Conservation (phyloP, 2,113 vertebrate genomes). For the Riparia riparia region DNA sequence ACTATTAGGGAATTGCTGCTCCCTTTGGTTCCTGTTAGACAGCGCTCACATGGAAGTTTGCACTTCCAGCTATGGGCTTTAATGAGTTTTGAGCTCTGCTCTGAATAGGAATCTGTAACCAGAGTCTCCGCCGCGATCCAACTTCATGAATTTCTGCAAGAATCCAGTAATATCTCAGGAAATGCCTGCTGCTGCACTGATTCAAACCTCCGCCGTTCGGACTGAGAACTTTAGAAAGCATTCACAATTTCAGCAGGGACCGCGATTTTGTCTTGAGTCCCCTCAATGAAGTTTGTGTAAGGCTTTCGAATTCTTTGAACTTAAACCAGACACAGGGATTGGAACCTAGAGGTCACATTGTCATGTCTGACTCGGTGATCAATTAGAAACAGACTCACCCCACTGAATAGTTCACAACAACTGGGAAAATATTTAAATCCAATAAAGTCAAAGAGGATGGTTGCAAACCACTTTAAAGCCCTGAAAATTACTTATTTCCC, state of each 20-base stretch:
- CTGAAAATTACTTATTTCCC: slow-evolving; percentile 12
- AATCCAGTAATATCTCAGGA: neutral
- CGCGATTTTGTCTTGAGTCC: neutral
- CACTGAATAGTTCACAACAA: neutral
- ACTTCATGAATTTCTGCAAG: neutral
- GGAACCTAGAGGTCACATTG: neutral
- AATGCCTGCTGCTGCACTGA: neutral
- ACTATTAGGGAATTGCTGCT: neutral
- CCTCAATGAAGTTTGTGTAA: neutral
- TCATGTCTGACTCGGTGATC: neutral
- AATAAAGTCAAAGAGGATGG: neutral
- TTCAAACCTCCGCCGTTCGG: neutral
- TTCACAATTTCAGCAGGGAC: neutral
- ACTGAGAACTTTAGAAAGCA: neutral
- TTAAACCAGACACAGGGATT: neutral
- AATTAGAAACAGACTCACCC: neutral
- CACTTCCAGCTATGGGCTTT: neutral
- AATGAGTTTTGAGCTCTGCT: neutral
- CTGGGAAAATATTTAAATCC: neutral
- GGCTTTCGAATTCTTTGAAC: neutral
- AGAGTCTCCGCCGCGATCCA: neutral
- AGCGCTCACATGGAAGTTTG: neutral
- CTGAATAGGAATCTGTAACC: neutral
- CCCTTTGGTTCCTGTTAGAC: neutral
- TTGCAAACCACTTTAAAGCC: neutral